Evolutionary conservation across 2,888 invertebrate genomes (phyloP), one percentile per base, ranked within the genome.

Genomic region (Oligia fasciuncula): DNA sequence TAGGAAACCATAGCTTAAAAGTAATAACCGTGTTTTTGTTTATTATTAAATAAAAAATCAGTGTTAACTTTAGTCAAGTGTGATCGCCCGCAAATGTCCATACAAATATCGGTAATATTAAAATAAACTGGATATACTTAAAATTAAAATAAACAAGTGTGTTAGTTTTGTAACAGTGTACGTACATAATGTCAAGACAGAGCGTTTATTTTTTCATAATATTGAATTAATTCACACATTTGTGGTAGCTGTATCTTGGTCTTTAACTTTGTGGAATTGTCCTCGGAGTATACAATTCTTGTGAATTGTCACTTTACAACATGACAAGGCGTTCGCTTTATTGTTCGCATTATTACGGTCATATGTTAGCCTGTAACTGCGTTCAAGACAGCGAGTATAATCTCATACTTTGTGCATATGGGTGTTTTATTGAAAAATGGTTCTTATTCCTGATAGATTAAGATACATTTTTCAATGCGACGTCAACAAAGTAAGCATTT

Each of bases 141-240:
- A 77, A 89, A 77, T 83, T 86, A 76, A 87, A 85, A 87, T 77
- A 74, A 88, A 91, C 88, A 89, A 89, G 91, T 90, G 89, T 91
- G 91, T 92, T 94, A 95, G 94, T 94, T 95, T 95, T 95, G 89
- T 94, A 94, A 92, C 91, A 89, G 90, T 94, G 92, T 94, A 91
- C 90, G 90, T 91, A 89, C 85, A 89, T 87, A 86, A 84, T 76
- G 88, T 88, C 87, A 88, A 90, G 85, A 93, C 93, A 94, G 94
- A 95, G 93, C 90, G 93, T 94, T 95, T 95, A 95, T 96, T 95
- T 96, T 95, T 95, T 93, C 95, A 95, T 92, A 90, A 91, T 92
- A 88, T 86, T 88, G 83, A 86, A 91, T 91, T 91, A 92, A 91
- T 92, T 87, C 81, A 82, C 88, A 89, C 86, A 83, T 85, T 81